Evolutionary conservation across 2,113 vertebrate species (phyloP).

Genomic region (Pteronura brasiliensis): DNA sequence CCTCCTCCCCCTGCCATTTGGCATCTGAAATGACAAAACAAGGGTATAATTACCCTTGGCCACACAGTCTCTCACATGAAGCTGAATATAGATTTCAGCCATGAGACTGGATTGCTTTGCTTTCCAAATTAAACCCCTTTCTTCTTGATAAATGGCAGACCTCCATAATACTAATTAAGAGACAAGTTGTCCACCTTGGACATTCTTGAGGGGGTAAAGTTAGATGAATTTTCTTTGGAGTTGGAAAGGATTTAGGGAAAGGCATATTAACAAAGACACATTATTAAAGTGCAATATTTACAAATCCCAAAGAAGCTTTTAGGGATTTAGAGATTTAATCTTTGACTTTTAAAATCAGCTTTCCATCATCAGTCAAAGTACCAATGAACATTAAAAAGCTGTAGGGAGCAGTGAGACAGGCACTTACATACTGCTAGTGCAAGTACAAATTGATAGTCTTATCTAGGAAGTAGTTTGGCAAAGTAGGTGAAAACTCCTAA

Average conservation of each 20-base stretch:
- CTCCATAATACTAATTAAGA: conserved; percentile 48
- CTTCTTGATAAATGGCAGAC: background rate
- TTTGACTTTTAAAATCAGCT: conserved; percentile 67
- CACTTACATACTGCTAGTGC: conserved; percentile 1
- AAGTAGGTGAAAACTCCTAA: background rate
- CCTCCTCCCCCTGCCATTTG: background rate
- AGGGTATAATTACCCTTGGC: background rate
- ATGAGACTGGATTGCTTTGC: background rate
- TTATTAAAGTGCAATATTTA: conserved; percentile 68
- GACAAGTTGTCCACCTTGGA: conserved; percentile 19
- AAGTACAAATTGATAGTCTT: conserved; percentile 11
- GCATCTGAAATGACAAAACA: background rate
- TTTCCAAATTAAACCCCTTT: conserved; percentile 21
- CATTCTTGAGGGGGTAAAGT: background rate
- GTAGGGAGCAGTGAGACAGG: conserved; percentile 5
- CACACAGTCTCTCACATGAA: background rate
- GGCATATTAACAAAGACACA: conserved; percentile 68
- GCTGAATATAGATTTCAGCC: background rate
- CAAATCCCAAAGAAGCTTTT: conserved; percentile 72
- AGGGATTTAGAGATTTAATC: conserved; percentile 69
- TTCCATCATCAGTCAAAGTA: conserved; percentile 57
- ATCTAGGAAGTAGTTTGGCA: background rate
- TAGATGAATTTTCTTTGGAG: conserved; percentile 56
- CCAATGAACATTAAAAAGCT: conserved; percentile 38
- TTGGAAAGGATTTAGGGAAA: conserved; percentile 49